Conservation (phyloP, 2,888 invertebrate species). For the Orthonychiurus folsomi region DNA sequence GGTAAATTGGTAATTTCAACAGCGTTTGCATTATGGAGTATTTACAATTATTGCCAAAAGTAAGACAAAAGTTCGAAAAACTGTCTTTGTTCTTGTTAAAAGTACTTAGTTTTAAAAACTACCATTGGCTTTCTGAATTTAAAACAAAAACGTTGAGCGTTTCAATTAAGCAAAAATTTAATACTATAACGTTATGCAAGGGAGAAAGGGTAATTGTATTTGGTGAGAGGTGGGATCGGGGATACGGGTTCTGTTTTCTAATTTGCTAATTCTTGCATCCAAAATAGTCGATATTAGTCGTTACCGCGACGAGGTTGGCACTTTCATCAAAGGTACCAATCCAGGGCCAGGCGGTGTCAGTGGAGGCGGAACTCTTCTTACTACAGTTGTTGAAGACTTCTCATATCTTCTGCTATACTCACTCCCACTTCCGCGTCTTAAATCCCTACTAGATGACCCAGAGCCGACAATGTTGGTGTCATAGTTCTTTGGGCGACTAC, state of each 20-base stretch:
- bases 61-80: too few relatives aligned
- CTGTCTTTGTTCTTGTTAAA: too few relatives aligned
- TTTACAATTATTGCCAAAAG: too few relatives aligned
- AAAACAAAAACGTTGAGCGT: too few relatives aligned
- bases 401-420: background rate
- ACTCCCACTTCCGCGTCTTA: conserved; percentile 2
- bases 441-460: background rate
- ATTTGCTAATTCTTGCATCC: conserved; percentile 4
- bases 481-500: background rate
- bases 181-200: too few relatives aligned
- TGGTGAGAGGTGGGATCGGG: background rate
- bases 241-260: background rate
- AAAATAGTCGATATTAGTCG: background rate
- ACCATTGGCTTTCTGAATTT: too few relatives aligned
- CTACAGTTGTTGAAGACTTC: background rate
- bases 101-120: too few relatives aligned
- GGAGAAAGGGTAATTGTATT: background rate
- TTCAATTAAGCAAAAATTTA: background rate
- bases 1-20: too few relatives aligned
- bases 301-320: conserved; percentile 29
- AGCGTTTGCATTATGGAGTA: too few relatives aligned
- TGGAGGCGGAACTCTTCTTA: conserved; percentile 38
- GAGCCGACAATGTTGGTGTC: background rate
- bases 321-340: conserved; percentile 7
- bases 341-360: conserved; percentile 22